phyloP scores from a whole-genome alignment of 2,888 invertebrate genomes.

The Philopedon plagiatum region DNA sequence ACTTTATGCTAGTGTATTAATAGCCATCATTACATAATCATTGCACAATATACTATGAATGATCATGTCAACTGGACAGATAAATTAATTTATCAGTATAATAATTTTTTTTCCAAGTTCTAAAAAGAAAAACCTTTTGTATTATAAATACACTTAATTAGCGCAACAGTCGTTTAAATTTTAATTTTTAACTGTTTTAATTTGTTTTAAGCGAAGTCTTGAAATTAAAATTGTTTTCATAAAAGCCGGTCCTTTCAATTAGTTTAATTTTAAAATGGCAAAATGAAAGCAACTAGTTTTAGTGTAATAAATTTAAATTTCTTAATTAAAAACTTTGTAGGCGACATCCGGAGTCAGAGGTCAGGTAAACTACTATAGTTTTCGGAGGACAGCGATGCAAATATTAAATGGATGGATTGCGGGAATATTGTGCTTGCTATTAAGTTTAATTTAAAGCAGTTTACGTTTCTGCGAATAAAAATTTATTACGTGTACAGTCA shows the following conservation, averaged over 20 bases:
- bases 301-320: conserved; percentile 25
- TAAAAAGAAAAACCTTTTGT: background rate
- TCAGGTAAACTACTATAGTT: conserved; percentile 18
- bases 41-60: too few species aligned
- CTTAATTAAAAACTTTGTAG: conserved; percentile 19
- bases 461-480: background rate
- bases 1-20: too few species aligned
- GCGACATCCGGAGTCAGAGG: conserved; percentile 12
- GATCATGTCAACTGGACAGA: too few species aligned
- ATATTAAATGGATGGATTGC: conserved; percentile 20
- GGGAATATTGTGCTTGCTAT: background rate
- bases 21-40: too few species aligned
- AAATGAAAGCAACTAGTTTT: conserved; percentile 20
- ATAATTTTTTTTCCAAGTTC: too few species aligned
- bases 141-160: background rate
- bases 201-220: conserved; percentile 1
- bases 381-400: background rate
- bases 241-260: conserved; percentile 10
- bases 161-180: conserved; percentile 7
- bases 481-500: too few species aligned
- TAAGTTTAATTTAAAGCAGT: conserved; percentile 3
- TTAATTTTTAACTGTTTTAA: conserved; percentile 1
- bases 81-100: too few species aligned
- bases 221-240: conserved; percentile 14
- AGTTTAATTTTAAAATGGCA: conserved; percentile 8